Base-by-base conservation (phyloP, 2,888 invertebrate species). In the Hypomecis punctinalis region DNA sequence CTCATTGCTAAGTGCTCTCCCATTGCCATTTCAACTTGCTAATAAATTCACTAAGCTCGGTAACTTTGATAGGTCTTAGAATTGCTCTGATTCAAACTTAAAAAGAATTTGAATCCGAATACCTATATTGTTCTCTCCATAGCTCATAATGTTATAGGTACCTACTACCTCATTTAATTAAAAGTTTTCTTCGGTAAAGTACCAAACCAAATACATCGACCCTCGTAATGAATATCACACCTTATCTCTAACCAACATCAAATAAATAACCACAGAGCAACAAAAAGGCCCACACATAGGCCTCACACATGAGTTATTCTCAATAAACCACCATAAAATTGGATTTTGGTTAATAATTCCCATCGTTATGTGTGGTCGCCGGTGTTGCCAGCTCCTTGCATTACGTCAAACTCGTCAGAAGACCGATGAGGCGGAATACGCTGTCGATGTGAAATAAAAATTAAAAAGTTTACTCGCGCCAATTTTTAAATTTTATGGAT, bases 391-490 rank as follows among this genome's bases (percentile, higher is more conserved):
- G 86, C 88, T 88, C 76, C 88, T 86, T 85, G 87, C 86, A 80
- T 88, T 88, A 88, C 86, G 86, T 85, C 86, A 84, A 79, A 83
- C 73, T 79, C 79, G 72, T 89, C 89, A 89, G 73, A 70, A 71
- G 76, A 68, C 84, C 75, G 78, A 83, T 88, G 81, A 82, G 76
- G 79, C 81, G 79, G 84, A 88, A 88, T 71, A 76, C 68, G 76
- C 75, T 74, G 72, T 75, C 73, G 73, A 67, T 71, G 48, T 74
- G 76, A 78, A 80, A 76, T 73, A 62, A 74, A 76, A 76, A 68
- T 65, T 64, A 73, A 76, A 77, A 78, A 72, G 59, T 63, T 53
- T 43, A 43, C 49, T 59, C 58, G 59, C 58, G 57, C 63, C 60
- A 54, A 46, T 56, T 11, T 46, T 35, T 58, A 23, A 45, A 55